Base-by-base conservation (phyloP, 2,113 vertebrate species). In the Pteronura brasiliensis region DNA sequence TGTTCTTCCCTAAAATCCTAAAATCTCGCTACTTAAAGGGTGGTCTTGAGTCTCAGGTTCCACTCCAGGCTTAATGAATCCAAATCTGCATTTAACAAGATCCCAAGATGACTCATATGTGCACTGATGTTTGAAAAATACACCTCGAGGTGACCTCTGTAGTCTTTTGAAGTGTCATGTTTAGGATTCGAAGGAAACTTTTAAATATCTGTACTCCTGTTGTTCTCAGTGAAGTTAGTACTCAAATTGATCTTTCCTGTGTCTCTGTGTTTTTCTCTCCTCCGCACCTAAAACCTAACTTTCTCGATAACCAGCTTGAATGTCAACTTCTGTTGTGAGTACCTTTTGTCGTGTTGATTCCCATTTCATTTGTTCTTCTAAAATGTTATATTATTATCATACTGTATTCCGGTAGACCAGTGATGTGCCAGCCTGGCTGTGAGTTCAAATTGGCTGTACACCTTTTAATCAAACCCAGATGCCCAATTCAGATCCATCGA, bases 331-430 rank as follows among this genome's bases (percentile, higher is more conserved):
- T 31, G 72, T 67, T 59, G 27, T 87, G 39, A 84, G 34, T 13
- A 79, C 1, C 39, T 83, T 81, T 81, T 49, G 18, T 94, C 36
- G 29, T 63, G 9, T 89, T 81, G 42, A 77, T 65, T 85, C 39
- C 27, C 18, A 65, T 94, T 95, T 93, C 10, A 59, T 88, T 87
- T 97, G n/a, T 63, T 71, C 14, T 93, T 81, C 49, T 67, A 79
- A 81, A 84, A 80, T 77, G 47, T 27, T 71, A 20, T 69, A 5
- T 49, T 69, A 5, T 49, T 72, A 39, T 65, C 74, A 87, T 10
- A 61, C 42, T 49, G 31, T 34, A 44, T 96, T 87, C 23, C 10
- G 55, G 7, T 84, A 71, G 49, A 71, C 14, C 34, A 77, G 44
- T 89, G 74, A 92, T 57, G 96, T 83, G 21, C 11, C 90, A 92